Evolutionary conservation across 2,797 vertebrate species (phyloP).

Genomic region (Bradypodion ventrale): DNA sequence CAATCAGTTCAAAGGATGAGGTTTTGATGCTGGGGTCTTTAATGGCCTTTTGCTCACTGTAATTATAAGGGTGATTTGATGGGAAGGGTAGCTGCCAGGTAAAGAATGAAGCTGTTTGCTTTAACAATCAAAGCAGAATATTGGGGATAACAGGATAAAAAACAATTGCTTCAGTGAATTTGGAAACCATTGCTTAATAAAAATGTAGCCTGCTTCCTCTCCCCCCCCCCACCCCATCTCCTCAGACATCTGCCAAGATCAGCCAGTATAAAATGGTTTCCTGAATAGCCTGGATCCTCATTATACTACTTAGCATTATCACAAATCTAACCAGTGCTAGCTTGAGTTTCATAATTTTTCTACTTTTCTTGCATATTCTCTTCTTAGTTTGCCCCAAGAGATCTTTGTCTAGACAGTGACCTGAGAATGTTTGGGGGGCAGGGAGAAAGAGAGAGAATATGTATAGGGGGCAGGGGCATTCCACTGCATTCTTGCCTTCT

Average conservation of each 20-base stretch:
- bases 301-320: slow-evolving; percentile 53
- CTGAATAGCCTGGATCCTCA: slow-evolving; percentile 47
- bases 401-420: slow-evolving; percentile 44
- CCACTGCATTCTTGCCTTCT: background rate
- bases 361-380: slow-evolving; percentile 30
- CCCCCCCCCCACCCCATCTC: no score
- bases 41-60: accelerated
- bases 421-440: slow-evolving; percentile 6
- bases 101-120: slow-evolving; percentile 24
- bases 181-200: slow-evolving; percentile 59
- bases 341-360: slow-evolving; percentile 31
- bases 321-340: slow-evolving; percentile 50
- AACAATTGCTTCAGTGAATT: slow-evolving; percentile 51
- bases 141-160: slow-evolving; percentile 45
- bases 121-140: slow-evolving; percentile 21
- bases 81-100: background rate
- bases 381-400: slow-evolving; percentile 30
- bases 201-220: slow-evolving; percentile 46
- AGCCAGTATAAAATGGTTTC: slow-evolving; percentile 59
- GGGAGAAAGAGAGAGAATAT: background rate
- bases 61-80: background rate
- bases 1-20: background rate
- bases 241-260: slow-evolving; percentile 59
- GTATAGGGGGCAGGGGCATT: background rate
- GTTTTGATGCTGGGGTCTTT: slow-evolving; percentile 4